These are phyloP conservation scores for Agelas oroides DNA, from an alignment of 37 sponge, comb jelly and placozoan species.

Conservation along the genomic window DNA sequence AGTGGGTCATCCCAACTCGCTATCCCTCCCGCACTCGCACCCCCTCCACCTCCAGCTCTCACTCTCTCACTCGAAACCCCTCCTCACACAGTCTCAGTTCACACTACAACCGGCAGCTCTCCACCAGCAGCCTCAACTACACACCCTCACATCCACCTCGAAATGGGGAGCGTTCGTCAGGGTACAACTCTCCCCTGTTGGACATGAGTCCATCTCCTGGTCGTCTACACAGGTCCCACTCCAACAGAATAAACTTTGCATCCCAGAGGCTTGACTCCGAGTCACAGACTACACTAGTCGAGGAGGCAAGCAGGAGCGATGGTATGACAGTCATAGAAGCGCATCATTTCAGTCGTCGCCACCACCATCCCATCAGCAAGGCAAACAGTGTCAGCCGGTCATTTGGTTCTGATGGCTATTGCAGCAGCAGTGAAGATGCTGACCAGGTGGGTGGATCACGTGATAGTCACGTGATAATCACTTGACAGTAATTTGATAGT, in stretches of 20 bases:
- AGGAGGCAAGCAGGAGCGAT: slow-evolving; percentile 40
- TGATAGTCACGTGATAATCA: background rate
- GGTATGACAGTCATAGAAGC: slow-evolving; percentile 28
- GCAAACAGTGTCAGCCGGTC: slow-evolving; percentile 11
- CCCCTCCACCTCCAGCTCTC: background rate
- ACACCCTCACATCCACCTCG: background rate
- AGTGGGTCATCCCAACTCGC: background rate
- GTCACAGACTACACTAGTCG: background rate
- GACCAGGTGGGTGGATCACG: slow-evolving; percentile 12
- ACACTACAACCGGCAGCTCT: background rate
- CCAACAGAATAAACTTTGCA: too few species aligned
- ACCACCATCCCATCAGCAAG: slow-evolving; percentile 2
- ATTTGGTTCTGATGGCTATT: slow-evolving; percentile 22
- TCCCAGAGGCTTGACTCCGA: background rate
- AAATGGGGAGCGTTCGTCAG: slow-evolving; percentile 21
- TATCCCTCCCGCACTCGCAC: background rate
- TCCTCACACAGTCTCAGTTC: slow-evolving; percentile 8
- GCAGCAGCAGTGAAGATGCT: slow-evolving; percentile 34
- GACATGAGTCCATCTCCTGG: slow-evolving; percentile 39
- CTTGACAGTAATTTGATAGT: too few species aligned
- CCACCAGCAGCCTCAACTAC: background rate
- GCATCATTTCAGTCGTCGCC: background rate
- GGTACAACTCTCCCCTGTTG: slow-evolving; percentile 41
- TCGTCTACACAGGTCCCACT: too few species aligned
- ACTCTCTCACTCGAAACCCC: slow-evolving; percentile 10